Evolutionary conservation across 2,113 vertebrate species (phyloP), one percentile per base, ranked within the genome.

Genomic region (Ceyx melanurus): DNA sequence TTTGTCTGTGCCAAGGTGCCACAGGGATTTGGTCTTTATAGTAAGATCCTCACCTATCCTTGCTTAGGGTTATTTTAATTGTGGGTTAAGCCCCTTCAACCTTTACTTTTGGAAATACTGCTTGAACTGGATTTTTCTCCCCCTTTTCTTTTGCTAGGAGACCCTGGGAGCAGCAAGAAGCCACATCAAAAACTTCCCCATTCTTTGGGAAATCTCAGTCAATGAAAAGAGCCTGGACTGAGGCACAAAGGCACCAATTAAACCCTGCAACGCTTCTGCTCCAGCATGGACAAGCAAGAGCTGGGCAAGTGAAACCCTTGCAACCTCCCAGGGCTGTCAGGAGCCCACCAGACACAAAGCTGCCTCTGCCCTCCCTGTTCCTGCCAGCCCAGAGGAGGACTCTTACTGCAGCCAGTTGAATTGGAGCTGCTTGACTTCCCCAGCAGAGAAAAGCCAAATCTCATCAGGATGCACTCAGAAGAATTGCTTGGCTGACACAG

Each of bases 211-310:
- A 51, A 79, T 56, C 37, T 25, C 74, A 6, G 19, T 31, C 7
- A 9, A 1, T 31, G 61, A 18, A 23, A 64, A 75, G 64, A 76
- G n/a, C 6, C 56, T 75, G 76, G 73, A 42, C 70, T 42, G 50
- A 0, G 1, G 11, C 51, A 75, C 78, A 76, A 73, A 82, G 22
- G 43, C 19, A 3, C 22, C 62, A 18, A 93, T 85, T 78, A 85
- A 79, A 71, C 3, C 5, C 37, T 5, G 42, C 64, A 29, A 60
- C 3, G 0, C 33, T 53, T 5, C 86, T 66, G 64, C 53, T 87
- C 62, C 5, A 0, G 43, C 60, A 13, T 1, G 2, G 48, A 48
- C 40, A 67, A 71, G 60, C 28, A 0, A 77, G 53, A 0, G 0
- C 79, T 8, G 62, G 25, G 56, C 19, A 33, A 35, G 28, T 6